phyloP scores from a whole-genome alignment of 2,113 vertebrate species.

The Phalacrocorax brasilianus region DNA sequence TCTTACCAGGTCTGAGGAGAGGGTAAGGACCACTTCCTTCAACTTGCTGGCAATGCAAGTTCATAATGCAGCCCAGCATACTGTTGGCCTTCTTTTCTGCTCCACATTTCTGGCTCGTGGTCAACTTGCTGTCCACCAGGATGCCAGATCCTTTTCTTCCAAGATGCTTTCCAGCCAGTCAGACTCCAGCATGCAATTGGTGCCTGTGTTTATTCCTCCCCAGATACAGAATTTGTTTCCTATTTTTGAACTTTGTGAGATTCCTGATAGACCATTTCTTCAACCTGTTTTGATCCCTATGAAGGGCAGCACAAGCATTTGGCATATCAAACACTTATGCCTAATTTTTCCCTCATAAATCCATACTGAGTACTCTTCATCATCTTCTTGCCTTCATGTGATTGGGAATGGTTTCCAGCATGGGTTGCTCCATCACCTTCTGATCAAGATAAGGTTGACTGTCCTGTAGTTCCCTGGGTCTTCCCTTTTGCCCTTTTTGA shows the following conservation, averaged over 20 bases:
- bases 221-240: not conserved
- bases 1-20: not conserved
- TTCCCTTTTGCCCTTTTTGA: not conserved
- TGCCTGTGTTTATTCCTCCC: not conserved
- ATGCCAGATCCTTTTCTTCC: not conserved
- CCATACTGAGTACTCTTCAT: not conserved
- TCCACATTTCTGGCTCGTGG: not conserved
- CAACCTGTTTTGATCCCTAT: not conserved
- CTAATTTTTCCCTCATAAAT: not conserved
- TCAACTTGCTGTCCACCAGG: not conserved
- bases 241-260: not conserved
- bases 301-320: not conserved
- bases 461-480: not conserved
- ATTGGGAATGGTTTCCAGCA: not conserved
- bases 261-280: not conserved
- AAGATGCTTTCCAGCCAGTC: not conserved
- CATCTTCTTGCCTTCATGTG: not conserved
- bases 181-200: not conserved
- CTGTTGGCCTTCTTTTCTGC: not conserved
- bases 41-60: not conserved
- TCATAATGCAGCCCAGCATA: not conserved
- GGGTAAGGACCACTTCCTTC: not conserved
- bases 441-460: not conserved
- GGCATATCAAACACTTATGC: not conserved
- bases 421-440: not conserved